Evolutionary conservation across 2,113 vertebrate genomes (phyloP).

Genomic region (Myodes glareolus): DNA sequence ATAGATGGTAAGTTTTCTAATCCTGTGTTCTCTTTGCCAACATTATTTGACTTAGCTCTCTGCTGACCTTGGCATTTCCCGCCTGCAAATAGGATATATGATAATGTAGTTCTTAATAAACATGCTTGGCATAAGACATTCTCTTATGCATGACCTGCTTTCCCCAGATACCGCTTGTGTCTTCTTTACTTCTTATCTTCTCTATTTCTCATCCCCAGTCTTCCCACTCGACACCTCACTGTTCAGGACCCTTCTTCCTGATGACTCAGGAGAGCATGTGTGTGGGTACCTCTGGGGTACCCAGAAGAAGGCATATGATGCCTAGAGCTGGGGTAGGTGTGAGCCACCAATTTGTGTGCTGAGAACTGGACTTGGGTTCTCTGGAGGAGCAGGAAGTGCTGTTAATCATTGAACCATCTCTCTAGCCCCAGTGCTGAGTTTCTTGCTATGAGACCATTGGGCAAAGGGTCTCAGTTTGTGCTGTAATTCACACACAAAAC

Average conservation of each 20-base stretch:
- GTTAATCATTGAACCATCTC: not conserved
- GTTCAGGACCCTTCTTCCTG: not conserved
- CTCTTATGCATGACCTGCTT: not conserved
- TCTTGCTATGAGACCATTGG: not conserved
- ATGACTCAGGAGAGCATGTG: not conserved
- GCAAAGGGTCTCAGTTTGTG: not conserved
- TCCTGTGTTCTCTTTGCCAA: not conserved
- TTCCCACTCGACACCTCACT: not conserved
- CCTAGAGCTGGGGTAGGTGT: not conserved
- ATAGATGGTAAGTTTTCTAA: not conserved
- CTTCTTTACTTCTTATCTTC: not conserved
- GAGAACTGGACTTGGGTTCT: not conserved
- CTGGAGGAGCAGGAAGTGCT: not conserved
- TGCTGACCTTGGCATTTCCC: not conserved
- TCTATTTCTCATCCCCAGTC: not conserved
- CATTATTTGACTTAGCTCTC: not conserved
- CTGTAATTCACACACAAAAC: not conserved
- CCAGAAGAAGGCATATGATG: not conserved
- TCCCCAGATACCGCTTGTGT: not conserved
- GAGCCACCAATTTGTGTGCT: not conserved
- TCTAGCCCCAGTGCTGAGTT: not conserved
- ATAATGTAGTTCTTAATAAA: not conserved
- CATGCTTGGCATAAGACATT: not conserved
- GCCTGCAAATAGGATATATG: not conserved
- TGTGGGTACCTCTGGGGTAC: not conserved